phyloP scores from a whole-genome alignment of 2,888 invertebrate species.

The Apamea anceps region DNA sequence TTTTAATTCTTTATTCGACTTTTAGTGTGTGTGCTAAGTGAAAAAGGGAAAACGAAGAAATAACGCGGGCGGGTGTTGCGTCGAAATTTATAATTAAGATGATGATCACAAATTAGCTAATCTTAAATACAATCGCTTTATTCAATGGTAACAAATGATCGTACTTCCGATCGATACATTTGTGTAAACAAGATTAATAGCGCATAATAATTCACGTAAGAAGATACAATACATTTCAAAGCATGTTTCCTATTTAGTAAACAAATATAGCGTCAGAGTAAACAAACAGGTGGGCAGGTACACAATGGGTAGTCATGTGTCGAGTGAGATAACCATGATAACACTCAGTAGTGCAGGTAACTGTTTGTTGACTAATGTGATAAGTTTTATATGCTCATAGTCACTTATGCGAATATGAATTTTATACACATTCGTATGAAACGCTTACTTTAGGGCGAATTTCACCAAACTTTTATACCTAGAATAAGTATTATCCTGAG shows the following conservation, averaged over 20 bases:
- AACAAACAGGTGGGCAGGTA: constrained; percentile 15
- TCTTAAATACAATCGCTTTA: neutral
- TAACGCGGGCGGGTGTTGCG: too few relatives aligned
- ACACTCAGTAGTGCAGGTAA: constrained; percentile 8
- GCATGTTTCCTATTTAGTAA: constrained; percentile 22
- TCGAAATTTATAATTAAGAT: too few relatives aligned
- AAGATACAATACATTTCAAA: constrained; percentile 9
- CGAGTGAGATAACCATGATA: constrained; percentile 3
- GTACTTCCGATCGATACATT: constrained; percentile 1
- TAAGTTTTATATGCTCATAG: constrained; percentile 4
- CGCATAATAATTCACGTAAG: neutral
- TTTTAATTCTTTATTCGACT: too few relatives aligned
- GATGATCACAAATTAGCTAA: too few relatives aligned
- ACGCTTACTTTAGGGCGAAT: neutral
- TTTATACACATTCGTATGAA: neutral
- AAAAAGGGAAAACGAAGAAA: too few relatives aligned
- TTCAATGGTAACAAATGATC: constrained; percentile 8
- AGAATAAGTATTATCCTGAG: too few relatives aligned
- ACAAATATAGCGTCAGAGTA: constrained; percentile 31
- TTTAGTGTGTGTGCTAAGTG: too few relatives aligned
- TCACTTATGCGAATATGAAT: neutral
- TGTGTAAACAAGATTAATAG: neutral
- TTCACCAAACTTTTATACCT: neutral
- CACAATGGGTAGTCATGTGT: constrained; percentile 25
- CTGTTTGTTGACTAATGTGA: constrained; percentile 13